Percentiles rank a stretch among this genome's conserved stretches.
These are phyloP conservation scores for Limonius californicus DNA, from an alignment of 1,140 invertebrate genomes.

Conservation along the genomic window DNA sequence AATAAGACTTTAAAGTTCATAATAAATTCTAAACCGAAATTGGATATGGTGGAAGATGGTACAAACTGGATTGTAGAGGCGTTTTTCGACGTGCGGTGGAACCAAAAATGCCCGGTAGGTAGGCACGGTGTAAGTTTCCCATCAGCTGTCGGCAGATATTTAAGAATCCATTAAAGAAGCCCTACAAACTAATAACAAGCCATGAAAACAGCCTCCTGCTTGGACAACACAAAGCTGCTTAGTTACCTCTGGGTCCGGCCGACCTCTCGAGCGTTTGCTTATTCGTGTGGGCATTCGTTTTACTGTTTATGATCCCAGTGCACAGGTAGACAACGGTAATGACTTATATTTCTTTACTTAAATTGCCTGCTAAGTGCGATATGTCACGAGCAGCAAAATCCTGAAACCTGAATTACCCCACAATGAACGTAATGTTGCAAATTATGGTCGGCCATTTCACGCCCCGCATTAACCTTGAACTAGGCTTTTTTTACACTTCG, in stretches of 20 bases:
- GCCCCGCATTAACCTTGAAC: no score
- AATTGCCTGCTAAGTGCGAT: not conserved
- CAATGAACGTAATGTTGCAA: not conserved
- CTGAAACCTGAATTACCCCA: not conserved
- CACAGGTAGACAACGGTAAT: conserved; percentile 3
- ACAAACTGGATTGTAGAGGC: not conserved
- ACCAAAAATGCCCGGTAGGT: conserved; percentile 10
- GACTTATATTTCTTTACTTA: conserved; percentile 7
- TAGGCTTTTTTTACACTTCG: no score
- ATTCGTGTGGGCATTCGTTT: not conserved
- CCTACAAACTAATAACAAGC: conserved; percentile 35
- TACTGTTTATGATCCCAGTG: conserved; percentile 1
- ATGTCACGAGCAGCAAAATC: not conserved
- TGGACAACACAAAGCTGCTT: conserved; percentile 26
- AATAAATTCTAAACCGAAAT: no score
- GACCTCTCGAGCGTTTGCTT: conserved; percentile 4
- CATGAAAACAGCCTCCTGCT: conserved; percentile 26
- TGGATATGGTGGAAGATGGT: not conserved
- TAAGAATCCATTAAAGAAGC: conserved; percentile 34
- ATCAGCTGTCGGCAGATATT: conserved; percentile 35
- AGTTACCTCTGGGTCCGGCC: not conserved
- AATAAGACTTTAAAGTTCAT: no score
- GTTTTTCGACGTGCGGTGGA: not conserved
- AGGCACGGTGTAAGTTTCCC: conserved; percentile 34
- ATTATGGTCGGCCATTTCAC: no score